These are phyloP conservation scores for Ceratotherium simum DNA, from an alignment of 2,113 vertebrate genomes.

Conservation along the genomic window DNA sequence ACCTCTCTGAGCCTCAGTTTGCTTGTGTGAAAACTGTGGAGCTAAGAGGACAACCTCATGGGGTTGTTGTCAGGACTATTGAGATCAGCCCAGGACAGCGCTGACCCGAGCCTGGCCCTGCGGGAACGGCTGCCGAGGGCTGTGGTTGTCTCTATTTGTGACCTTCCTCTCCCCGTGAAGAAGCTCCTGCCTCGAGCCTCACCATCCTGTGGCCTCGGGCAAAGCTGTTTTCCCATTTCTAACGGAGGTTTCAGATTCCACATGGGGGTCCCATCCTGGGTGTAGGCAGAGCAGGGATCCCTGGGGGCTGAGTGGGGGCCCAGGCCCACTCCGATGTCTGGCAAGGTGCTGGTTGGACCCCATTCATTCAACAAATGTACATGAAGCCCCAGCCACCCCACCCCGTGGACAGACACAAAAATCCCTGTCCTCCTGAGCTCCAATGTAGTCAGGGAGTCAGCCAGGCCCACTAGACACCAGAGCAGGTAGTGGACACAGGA, in stretches of 20 bases:
- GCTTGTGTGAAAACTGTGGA: too few relatives aligned
- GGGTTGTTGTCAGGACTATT: not conserved
- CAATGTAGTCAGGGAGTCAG: not conserved
- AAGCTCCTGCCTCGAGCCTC: too few relatives aligned
- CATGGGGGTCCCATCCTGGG: not conserved
- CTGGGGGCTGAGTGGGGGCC: not conserved
- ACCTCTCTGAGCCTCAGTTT: not conserved
- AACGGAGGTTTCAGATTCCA: not conserved
- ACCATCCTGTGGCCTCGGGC: not conserved
- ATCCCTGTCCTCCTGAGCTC: not conserved
- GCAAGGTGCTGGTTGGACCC: not conserved
- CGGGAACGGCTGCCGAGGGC: too few relatives aligned
- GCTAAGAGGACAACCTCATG: too few relatives aligned
- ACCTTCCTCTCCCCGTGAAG: too few relatives aligned
- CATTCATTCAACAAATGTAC: rapidly evolving
- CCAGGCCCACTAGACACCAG: constrained; percentile 44
- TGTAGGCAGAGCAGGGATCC: not conserved
- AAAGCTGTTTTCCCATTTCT: not conserved
- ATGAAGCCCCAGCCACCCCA: not conserved
- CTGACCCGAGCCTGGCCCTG: rapidly evolving
- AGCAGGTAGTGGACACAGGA: constrained; percentile 53
- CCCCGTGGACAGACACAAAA: rapidly evolving
- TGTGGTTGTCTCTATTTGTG: too few relatives aligned
- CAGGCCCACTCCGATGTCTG: too few relatives aligned
- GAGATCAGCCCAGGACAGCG: too few relatives aligned